A percentile compares a stretch with the other conserved stretches of the same genome.
These are phyloP conservation scores for Phlogophora meticulosa DNA, from an alignment of 2,888 invertebrate genomes.

Conservation along the genomic window DNA sequence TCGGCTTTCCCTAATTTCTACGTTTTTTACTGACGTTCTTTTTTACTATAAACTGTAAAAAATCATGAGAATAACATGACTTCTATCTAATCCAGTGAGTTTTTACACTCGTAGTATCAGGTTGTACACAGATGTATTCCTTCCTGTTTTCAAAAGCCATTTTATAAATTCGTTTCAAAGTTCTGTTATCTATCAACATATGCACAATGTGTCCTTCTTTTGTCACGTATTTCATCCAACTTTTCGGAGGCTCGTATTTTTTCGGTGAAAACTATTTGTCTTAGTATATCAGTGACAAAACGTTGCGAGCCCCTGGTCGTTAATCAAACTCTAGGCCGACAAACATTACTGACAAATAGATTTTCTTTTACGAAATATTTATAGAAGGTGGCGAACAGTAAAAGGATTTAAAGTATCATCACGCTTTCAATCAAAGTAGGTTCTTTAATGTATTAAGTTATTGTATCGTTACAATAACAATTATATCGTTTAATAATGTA, in stretches of 20 bases:
- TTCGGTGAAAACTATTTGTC: slow-evolving; percentile 75
- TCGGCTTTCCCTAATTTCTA: too few species aligned
- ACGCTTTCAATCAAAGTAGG: background rate
- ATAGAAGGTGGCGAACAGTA: slow-evolving; percentile 20
- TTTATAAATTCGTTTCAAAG: slow-evolving; percentile 16
- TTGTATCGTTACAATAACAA: slow-evolving; percentile 1
- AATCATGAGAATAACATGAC: too few species aligned
- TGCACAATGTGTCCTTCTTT: slow-evolving; percentile 30
- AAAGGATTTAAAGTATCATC: slow-evolving; percentile 41
- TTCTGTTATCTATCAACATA: slow-evolving; percentile 22
- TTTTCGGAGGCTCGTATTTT: slow-evolving; percentile 54
- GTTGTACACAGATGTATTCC: too few species aligned
- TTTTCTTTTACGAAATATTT: slow-evolving; percentile 53
- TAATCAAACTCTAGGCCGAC: slow-evolving; percentile 72
- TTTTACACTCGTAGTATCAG: too few species aligned
- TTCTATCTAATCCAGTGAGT: too few species aligned
- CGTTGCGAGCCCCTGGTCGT: slow-evolving; percentile 68
- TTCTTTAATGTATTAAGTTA: slow-evolving; percentile 6
- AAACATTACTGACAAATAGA: slow-evolving; percentile 65
- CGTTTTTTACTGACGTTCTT: too few species aligned
- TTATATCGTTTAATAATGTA: too few species aligned
- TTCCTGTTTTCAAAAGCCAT: background rate
- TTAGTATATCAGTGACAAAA: slow-evolving; percentile 75
- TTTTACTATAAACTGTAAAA: too few species aligned
- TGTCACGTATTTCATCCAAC: slow-evolving; percentile 35